Percentiles rank a stretch among this genome's conserved stretches.
Evolutionary conservation across 2,113 vertebrate genomes (phyloP).

Genomic region (Rynchops niger): DNA sequence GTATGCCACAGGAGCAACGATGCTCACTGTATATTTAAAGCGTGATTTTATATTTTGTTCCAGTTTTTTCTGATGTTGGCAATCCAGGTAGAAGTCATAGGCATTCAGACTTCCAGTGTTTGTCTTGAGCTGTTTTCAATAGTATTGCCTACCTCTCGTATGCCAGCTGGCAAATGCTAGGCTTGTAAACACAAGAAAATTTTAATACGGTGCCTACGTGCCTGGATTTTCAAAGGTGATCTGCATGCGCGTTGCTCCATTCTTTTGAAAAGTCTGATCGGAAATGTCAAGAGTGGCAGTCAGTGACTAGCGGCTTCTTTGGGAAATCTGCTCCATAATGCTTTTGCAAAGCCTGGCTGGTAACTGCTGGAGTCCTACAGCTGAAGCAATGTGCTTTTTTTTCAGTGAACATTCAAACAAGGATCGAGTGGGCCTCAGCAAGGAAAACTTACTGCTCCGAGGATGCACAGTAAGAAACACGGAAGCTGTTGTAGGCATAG

Average conservation of each 20-base stretch:
- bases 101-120: not conserved
- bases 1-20: not conserved
- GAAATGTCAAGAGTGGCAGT: not conserved
- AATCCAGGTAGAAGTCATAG: not conserved
- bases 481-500: constrained; percentile 89
- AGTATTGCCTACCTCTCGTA: not conserved
- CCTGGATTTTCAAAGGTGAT: not conserved
- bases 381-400: not conserved
- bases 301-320: not conserved
- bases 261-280: accelerated
- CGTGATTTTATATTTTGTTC: not conserved
- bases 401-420: constrained; percentile 83
- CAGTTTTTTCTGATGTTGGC: not conserved
- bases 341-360: not conserved
- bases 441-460: constrained; percentile 87
- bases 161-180: not conserved
- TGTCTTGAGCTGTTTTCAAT: not conserved
- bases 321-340: not conserved
- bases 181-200: not conserved
- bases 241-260: not conserved
- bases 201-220: not conserved
- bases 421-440: constrained; percentile 85
- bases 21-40: not conserved
- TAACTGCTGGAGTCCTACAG: not conserved
- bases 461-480: constrained; percentile 93